Base-by-base conservation (phyloP, 2,797 vertebrate species). In the Chrosomus eos region DNA sequence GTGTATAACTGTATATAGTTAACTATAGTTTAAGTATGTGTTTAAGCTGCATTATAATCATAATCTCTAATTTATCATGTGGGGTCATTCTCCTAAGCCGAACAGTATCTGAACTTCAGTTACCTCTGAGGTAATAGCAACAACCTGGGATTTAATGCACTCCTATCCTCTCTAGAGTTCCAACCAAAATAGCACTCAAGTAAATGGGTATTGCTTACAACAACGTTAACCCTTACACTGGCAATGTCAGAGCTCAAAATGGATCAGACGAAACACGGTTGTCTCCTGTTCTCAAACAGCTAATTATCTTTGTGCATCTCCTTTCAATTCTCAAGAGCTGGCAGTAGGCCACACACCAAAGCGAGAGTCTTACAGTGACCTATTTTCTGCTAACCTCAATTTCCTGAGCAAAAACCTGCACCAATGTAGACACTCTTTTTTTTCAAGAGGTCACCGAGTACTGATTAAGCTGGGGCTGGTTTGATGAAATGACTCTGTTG, bases 131-230 rank as follows among this genome's bases (percentile, higher is more conserved):
- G 78, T 83, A 83, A 77, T 14, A 53, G 73, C 62, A 83, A 77
- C 60, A 77, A 45, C 73, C 28, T 48, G 3, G 73, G 82, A 77
- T 83, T 77, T 77, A 68, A 83, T 83, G 73, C 33, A 36, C 62
- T 83, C 70, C 76, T 43, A 75, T 79, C 71, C 71, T 48, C 71
- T 62, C 71, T 81, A 75, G 48, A 75, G 78, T 70, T 81, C 78
- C 64, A 53, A 77, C 78, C 31, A 62, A 85, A 87, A 87, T 78
- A 85, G 80, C 83, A 67, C 83, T 82, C 79, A 82, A 77, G 73
- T 58, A 85, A 82, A 85, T 81, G 58, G 86, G 86, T 87, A 81
- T 86, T 72, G 67, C 85, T 86, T 84, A 74, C 72, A 81, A 48
- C 62, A 33, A 43, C 21, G 23, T 86, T 85, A 87, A 88, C 87